These are phyloP conservation scores for Archips crataeganus DNA, from an alignment of 2,888 invertebrate genomes.

Conservation along the genomic window DNA sequence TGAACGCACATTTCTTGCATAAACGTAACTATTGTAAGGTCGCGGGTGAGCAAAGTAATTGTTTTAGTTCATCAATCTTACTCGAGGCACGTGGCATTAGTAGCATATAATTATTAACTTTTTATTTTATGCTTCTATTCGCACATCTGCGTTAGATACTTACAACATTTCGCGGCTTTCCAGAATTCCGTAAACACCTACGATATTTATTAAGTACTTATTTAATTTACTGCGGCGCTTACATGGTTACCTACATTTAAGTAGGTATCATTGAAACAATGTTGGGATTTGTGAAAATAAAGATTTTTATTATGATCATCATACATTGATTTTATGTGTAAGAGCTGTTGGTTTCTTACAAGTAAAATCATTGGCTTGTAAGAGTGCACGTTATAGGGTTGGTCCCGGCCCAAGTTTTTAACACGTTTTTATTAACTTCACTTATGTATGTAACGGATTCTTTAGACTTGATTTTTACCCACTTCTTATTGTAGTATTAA, in stretches of 20 bases:
- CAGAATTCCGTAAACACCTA: constrained; percentile 5
- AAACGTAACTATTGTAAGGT: too few species aligned
- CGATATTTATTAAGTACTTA: constrained; percentile 36
- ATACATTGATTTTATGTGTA: not conserved
- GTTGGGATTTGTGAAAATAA: constrained; percentile 6
- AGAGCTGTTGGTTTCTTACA: not conserved
- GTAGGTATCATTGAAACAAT: constrained; percentile 16
- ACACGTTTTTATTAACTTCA: too few species aligned
- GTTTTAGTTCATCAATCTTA: too few species aligned
- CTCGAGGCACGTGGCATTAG: not conserved
- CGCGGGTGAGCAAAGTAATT: too few species aligned
- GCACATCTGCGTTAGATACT: constrained; percentile 15
- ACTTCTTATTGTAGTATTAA: too few species aligned
- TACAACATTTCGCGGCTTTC: constrained; percentile 24
- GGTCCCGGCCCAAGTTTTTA: too few species aligned
- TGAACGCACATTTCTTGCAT: too few species aligned
- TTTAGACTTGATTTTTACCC: too few species aligned
- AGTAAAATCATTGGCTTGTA: not conserved
- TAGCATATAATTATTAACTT: constrained; percentile 3
- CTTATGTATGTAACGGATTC: too few species aligned
- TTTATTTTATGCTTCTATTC: constrained; percentile 20
- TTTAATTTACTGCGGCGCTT: constrained; percentile 23
- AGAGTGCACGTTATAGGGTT: not conserved
- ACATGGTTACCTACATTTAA: constrained; percentile 32
- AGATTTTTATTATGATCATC: too few species aligned